Conservation (phyloP, 2,113 vertebrate species). For the Nerophis ophidion region DNA sequence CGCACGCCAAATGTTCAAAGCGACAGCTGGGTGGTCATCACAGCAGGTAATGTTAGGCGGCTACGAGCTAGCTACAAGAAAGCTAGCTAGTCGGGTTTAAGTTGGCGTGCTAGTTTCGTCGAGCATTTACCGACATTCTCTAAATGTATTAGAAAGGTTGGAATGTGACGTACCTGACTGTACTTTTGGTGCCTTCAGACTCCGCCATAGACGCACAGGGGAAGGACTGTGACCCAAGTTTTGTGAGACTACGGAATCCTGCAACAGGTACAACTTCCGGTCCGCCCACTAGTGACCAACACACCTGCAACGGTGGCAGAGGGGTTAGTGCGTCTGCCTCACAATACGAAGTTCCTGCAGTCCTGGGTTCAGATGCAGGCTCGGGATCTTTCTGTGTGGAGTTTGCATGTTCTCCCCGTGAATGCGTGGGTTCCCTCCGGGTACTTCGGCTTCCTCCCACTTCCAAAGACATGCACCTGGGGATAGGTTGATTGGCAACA, state of each 20-base stretch:
- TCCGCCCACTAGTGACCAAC: too few relatives aligned
- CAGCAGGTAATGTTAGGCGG: slow-evolving; percentile 44
- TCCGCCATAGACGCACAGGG: slow-evolving; percentile 45
- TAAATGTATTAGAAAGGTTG: not conserved
- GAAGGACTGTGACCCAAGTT: slow-evolving; percentile 49
- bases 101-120: not conserved
- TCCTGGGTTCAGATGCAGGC: too few relatives aligned
- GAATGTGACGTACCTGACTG: not conserved
- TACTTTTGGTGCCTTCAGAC: slow-evolving; percentile 51
- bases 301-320: not conserved
- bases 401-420: too few relatives aligned
- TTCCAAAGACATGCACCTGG: too few relatives aligned
- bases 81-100: slow-evolving; percentile 8
- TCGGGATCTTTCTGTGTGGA: too few relatives aligned
- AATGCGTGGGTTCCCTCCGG: too few relatives aligned
- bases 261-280: slow-evolving; percentile 55
- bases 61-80: too few relatives aligned
- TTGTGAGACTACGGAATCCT: slow-evolving; percentile 69
- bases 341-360: too few relatives aligned
- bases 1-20: slow-evolving; percentile 39
- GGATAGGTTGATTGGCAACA: too few relatives aligned
- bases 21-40: slow-evolving; percentile 70
- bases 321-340: too few relatives aligned
- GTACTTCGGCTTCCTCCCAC: too few relatives aligned
- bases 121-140: not conserved